Evolutionary conservation across 2,797 vertebrate genomes (phyloP), one percentile per base, ranked within the genome.

Genomic region (Microcaecilia unicolor): DNA sequence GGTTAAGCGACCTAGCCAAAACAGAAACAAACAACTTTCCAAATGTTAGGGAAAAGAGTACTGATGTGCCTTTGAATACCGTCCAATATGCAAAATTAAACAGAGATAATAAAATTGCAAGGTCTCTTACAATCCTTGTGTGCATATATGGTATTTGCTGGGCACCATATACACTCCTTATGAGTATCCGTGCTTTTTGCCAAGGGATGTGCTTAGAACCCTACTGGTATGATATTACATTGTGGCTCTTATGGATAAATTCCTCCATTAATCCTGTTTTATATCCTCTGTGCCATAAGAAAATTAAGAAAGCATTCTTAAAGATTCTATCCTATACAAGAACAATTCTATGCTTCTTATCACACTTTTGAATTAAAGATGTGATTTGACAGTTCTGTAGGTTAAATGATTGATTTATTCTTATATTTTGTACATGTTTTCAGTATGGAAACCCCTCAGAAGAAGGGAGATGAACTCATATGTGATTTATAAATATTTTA

Each of bases 231-330:
- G 83, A 87, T 61, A 72, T 86, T 62, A 83, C 81, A 37, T 84
- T 87, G 76, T 88, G 86, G 84, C 75, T 87, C 53, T 70, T 88
- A 61, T 88, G 83, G 81, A 66, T 85, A 28, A 88, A 87, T 56
- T 85, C 86, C 3, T 84, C 84, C 16, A 80, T 86, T 55, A 88
- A 88, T 71, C 86, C 86, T 2, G 81, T 86, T 64, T 60, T 88
- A 10, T 88, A 87, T 61, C 84, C 84, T 1, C 70, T 88, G 35
- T 88, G 86, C 48, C 86, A 86, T 69, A 69, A 72, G 18, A 78
- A 49, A 30, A 94, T 94, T 68, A 78, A 83, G 28, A 83, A 80
- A 55, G 86, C 90, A 45, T 94, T 96, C 20, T 39, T 69, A 39
- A 91, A 80, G 72, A 85, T 93, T 39, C 44, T 92, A 15, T 76